Evolutionary conservation across 1,140 invertebrate genomes (phyloP), one percentile per base, ranked within the genome.

Genomic region (Caenorhabditis latens): DNA sequence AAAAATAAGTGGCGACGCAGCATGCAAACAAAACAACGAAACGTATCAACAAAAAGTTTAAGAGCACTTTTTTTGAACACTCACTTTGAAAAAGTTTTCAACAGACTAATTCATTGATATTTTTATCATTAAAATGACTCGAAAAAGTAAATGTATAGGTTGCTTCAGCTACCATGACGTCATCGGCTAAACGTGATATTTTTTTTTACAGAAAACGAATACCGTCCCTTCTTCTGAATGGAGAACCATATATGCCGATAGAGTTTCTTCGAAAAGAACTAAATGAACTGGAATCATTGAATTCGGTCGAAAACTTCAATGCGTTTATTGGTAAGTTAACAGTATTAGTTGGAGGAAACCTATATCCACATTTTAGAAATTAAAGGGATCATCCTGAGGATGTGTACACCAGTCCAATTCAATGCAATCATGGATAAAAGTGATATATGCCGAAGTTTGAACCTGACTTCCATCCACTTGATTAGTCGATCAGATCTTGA

Each of bases 11-110:
- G 65, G 65, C 65, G 42, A 71, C 42, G 32, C 32, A 32, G 2
- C 32, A 32, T 32, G 24, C 65, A 16, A 21, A n/a, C 57, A 19
- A 11, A 8, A 32, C 11, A 63, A 63, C 5, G 16, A 53, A 53
- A 53, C 16, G 50, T 8, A 53, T 53, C 50, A 63, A 63, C 61
- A 63, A 63, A 63, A 63, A 63, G 21, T 63, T 63, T 63, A 63
- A 13, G 21, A 63, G 61, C 24, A 63, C 61, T 63, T n/a, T 58
- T 58, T 58, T n/a, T 58, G 13, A n/a, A n/a, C 24, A 1, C 24
- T 16, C 55, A n/a, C 32, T 32, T 32, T 32, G 0, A 32, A 32
- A 53, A 11, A 53, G 50, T 8, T 53, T 53, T 3, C 11, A 11
- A 11, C 9, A 14, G 50, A 53, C 50, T 53, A 53, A 53, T 53